Percentiles rank a stretch among this genome's conserved stretches.
phyloP scores from a whole-genome alignment of 2,113 vertebrate species.

The Megaceryle maxima region DNA sequence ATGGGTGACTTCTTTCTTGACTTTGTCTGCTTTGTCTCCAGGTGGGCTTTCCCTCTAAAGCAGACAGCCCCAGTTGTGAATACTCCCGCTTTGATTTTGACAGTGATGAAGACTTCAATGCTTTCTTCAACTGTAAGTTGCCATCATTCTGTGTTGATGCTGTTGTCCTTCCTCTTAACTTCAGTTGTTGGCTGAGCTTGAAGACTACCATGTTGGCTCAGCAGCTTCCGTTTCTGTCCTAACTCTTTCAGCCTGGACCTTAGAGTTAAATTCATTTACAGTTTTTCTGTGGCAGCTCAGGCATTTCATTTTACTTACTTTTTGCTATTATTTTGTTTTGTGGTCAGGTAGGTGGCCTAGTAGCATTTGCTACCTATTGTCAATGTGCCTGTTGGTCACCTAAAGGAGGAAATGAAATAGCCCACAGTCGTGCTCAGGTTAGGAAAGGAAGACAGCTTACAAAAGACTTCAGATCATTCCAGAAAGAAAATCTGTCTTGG shows the following conservation, averaged over 20 bases:
- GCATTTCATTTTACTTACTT: background rate
- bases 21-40: constrained; percentile 59
- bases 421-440: background rate
- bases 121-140: constrained; percentile 90
- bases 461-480: background rate
- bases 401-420: background rate
- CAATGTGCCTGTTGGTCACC: background rate
- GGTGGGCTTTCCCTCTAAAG: constrained; percentile 93
- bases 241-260: background rate
- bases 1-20: background rate
- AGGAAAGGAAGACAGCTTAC: background rate
- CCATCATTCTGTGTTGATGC: background rate
- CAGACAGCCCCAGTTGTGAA: constrained; percentile 88
- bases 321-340: background rate
- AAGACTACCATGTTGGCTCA: background rate
- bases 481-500: background rate
- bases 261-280: background rate
- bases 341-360: background rate
- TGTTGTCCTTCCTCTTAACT: background rate
- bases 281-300: background rate
- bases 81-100: constrained; percentile 96
- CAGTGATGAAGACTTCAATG: constrained; percentile 93
- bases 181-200: background rate
- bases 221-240: background rate
- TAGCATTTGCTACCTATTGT: background rate